Evolutionary conservation across 1,140 invertebrate species (phyloP).

Genomic region (Vanessa tameamea): DNA sequence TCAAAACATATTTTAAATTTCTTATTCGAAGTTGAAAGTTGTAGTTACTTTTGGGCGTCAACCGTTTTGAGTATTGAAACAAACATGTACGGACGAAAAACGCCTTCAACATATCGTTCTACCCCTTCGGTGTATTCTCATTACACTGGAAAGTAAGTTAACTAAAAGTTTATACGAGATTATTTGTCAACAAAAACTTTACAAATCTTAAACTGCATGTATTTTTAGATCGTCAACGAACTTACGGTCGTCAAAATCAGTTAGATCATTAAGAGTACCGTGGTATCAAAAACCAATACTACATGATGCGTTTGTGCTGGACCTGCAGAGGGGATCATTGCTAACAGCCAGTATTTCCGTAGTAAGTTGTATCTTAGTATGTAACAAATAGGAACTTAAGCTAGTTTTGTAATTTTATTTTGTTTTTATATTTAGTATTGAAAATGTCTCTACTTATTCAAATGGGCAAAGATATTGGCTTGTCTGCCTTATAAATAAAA

Average conservation of each 20-base stretch:
- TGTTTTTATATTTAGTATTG: too few species aligned
- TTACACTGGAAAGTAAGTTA: constrained; percentile 84
- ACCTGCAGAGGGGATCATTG: constrained; percentile 89
- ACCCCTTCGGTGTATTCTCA: constrained; percentile 93
- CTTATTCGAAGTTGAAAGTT: constrained; percentile 12
- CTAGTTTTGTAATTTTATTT: too few species aligned
- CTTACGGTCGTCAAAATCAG: constrained; percentile 88
- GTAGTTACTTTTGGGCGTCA: constrained; percentile 36
- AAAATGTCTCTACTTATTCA: too few species aligned
- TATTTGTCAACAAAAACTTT: neutral
- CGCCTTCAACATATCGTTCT: constrained; percentile 88
- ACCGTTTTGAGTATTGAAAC: constrained; percentile 35
- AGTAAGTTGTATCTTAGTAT: constrained; percentile 78
- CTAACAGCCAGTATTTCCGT: constrained; percentile 87
- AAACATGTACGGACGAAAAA: constrained; percentile 81
- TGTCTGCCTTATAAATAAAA: too few species aligned
- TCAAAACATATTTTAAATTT: neutral
- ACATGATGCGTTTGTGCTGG: constrained; percentile 87
- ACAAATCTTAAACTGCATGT: neutral
- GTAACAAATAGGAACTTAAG: too few species aligned
- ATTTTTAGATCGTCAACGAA: constrained; percentile 86
- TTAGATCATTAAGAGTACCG: constrained; percentile 87
- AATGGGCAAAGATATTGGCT: too few species aligned
- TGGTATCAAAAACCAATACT: constrained; percentile 92
- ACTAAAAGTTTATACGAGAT: neutral